A percentile compares a stretch with the other conserved stretches of the same genome.
phyloP scores from a whole-genome alignment of 2,797 vertebrate species.

The Lophura swinhoii region DNA sequence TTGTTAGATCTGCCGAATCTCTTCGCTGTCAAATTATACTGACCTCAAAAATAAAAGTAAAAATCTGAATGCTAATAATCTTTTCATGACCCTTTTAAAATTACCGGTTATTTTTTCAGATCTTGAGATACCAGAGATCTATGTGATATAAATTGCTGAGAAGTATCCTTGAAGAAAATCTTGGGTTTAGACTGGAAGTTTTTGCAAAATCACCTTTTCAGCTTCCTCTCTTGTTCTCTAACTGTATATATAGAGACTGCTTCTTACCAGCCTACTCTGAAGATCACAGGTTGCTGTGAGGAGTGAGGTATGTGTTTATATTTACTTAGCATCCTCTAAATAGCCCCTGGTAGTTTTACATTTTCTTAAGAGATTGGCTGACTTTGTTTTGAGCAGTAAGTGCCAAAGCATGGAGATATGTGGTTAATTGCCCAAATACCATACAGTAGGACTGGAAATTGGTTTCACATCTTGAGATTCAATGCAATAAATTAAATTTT shows the following conservation, averaged over 20 bases:
- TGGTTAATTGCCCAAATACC: not conserved
- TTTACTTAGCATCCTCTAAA: not conserved
- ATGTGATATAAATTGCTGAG: not conserved
- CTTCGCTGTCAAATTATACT: not conserved
- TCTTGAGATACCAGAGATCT: not conserved
- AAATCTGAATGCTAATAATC: not conserved
- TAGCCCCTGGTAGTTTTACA: not conserved
- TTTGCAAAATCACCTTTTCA: not conserved
- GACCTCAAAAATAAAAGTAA: not conserved
- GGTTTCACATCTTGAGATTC: not conserved
- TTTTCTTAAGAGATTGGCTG: not conserved
- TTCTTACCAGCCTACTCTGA: not conserved
- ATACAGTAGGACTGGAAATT: not conserved
- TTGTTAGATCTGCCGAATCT: not conserved
- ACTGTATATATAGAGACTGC: not conserved
- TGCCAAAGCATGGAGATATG: not conserved
- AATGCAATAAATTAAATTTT: not conserved
- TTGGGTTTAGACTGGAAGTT: not conserved
- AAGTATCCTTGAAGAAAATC: not conserved
- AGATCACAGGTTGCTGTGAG: not conserved
- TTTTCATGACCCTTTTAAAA: not conserved
- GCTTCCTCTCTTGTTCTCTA: not conserved
- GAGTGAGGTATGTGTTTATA: rapidly evolving
- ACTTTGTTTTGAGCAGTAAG: not conserved
- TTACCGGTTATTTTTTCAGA: not conserved